Percentiles rank a stretch among this genome's conserved stretches.
phyloP scores from a whole-genome alignment of 2,113 vertebrate species.

The Alouatta palliata region DNA sequence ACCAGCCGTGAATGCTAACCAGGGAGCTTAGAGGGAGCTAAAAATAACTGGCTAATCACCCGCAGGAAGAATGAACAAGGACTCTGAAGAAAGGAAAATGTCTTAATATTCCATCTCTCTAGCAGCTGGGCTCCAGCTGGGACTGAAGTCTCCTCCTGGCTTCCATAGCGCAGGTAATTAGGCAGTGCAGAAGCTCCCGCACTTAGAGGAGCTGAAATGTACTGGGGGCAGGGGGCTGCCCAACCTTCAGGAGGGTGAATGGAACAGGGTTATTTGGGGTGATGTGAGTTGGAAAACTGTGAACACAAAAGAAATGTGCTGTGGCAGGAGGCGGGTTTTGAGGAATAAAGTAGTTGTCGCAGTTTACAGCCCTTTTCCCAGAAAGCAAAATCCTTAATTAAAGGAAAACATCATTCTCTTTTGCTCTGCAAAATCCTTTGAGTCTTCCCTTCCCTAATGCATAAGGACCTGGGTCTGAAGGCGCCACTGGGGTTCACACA shows the following conservation, averaged over 20 bases:
- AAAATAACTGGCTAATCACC: conserved; percentile 76
- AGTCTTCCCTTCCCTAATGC: background rate
- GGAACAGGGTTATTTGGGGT: background rate
- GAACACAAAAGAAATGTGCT: background rate
- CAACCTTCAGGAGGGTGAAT: background rate
- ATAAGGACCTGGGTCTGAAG: background rate
- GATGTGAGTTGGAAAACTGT: background rate
- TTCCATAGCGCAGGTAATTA: conserved; percentile 46
- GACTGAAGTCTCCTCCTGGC: conserved; percentile 14
- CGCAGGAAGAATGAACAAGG: conserved; percentile 66
- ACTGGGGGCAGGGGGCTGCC: background rate
- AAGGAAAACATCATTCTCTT: background rate
- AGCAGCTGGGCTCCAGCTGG: conserved; percentile 66
- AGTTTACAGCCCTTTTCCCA: background rate
- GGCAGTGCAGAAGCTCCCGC: background rate
- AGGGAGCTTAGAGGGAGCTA: conserved; percentile 59
- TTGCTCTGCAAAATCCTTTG: background rate
- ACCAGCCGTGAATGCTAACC: conserved; percentile 66
- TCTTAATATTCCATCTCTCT: conserved; percentile 61
- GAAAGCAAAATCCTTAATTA: background rate
- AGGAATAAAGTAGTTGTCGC: background rate
- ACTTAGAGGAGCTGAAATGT: background rate
- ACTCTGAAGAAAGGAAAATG: conserved; percentile 66
- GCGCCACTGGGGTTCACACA: accelerated
- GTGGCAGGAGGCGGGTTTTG: background rate